Evolutionary conservation across 2,888 invertebrate species (phyloP), one percentile per base, ranked within the genome.

Genomic region (Gymnocheta viridis): DNA sequence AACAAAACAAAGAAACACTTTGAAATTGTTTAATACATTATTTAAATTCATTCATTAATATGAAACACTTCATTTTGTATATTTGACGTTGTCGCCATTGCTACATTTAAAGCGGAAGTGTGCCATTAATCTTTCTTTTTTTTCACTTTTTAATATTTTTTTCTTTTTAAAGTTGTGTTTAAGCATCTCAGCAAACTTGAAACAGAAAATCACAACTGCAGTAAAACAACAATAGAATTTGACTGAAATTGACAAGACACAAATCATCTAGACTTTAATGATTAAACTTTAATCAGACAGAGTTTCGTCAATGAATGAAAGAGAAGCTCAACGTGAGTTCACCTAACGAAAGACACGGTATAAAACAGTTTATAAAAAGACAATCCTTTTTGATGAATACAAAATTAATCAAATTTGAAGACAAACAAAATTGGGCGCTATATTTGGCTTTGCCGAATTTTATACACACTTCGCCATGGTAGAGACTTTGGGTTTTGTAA

Each of bases 111-210:
- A 81, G 74, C 84, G 84, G 84, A 84, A 81, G 84, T 84, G 38
- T 49, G 60, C 54, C 81, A 84, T 84, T 84, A 84, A 84, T 84
- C 81, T 83, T 84, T 54, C 44, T 70, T 73, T 66, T 47, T 47
- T 24, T 58, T 47, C 24, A 5, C 10, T 10, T 4, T n/a, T 29
- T 5, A 44, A 17, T 62, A 60, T 19, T 47, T 35, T 62, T 35
- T 35, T 2, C 1, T 49, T 0, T n/a, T 67, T 47, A 4, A 27
- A 22, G 38, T 10, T 74, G 19, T n/a, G 47, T n/a, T n/a, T n/a
- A n/a, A 70, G 17, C 51, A 56, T 62, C 32, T 54, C n/a, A n/a
- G n/a, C n/a, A n/a, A n/a, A n/a, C n/a, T n/a, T n/a, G 0, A 62
- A 60, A 54, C 24, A 60, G 27, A 17, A 74, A 83, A 62, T 22